These are phyloP conservation scores for Caenorhabditis angaria DNA, from an alignment of 2,888 invertebrate genomes.

Conservation along the genomic window DNA sequence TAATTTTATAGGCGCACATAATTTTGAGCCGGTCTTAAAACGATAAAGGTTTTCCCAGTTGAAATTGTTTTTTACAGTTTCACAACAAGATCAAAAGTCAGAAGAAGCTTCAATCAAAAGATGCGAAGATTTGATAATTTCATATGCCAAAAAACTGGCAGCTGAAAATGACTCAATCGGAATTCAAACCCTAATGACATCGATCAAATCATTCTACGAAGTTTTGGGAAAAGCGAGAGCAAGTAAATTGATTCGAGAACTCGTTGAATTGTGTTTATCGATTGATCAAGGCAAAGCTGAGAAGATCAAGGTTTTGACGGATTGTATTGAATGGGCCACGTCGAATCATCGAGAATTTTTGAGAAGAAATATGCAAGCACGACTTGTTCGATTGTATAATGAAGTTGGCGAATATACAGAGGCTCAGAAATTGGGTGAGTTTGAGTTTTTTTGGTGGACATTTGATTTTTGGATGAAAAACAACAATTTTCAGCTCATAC, in stretches of 20 bases:
- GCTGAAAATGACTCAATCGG: conserved; percentile 77
- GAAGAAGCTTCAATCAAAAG: conserved; percentile 85
- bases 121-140: conserved; percentile 90
- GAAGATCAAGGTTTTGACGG: conserved; percentile 77
- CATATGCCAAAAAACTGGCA: conserved; percentile 89
- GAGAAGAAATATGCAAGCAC: conserved; percentile 93
- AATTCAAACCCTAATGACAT: conserved; percentile 83
- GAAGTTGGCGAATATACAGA: conserved; percentile 72
- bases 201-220: conserved; percentile 90
- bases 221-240: conserved; percentile 98
- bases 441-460: conserved; percentile 52
- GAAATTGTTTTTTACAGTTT: conserved; percentile 24
- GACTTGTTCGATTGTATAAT: conserved; percentile 88
- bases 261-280: conserved; percentile 96
- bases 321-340: conserved; percentile 99
- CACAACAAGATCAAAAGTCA: conserved; percentile 23
- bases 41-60: not conserved
- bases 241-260: conserved; percentile 92
- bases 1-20: not conserved
- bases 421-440: conserved; percentile 73
- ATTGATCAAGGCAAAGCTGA: conserved; percentile 79
- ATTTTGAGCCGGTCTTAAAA: not conserved
- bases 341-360: conserved; percentile 95
- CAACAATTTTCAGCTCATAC: conserved; percentile 73
- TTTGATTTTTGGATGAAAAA: not conserved